Base-by-base conservation (phyloP, 23 tunicate species). In the Phallusia fumigata region DNA sequence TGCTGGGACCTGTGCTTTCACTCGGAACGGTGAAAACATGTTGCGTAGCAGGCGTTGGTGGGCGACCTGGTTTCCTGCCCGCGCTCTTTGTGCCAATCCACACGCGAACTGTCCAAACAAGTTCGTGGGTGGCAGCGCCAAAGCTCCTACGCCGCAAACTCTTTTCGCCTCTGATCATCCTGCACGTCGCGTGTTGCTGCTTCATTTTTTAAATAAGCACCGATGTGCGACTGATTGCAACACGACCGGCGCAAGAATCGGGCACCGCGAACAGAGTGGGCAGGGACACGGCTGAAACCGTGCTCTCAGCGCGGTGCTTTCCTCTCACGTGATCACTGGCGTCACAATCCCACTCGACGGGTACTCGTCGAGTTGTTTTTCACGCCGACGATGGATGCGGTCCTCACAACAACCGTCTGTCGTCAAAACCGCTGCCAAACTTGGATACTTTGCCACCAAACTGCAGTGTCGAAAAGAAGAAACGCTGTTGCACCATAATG, bases 51-150 rank as follows among this genome's bases (percentile, higher is more conserved):
- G 28, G 69, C 69, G 26, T 13, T 24, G 69, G 69, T 58, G 69
- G 69, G 69, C 69, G 69, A 21, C 69, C 69, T 24, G 69, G 69
- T 58, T 58, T 58, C 69, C 69, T 58, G 69, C 69, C 28, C 28
- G 26, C 28, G 69, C 69, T 6, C 13, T 24, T 16, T 24, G 69
- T 24, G 26, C 69, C 69, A 58, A 58, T 58, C 69, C 69, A 58
- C 69, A 58, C 69, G 28, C 69, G 69, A 58, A 58, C 26, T 24
- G 69, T 58, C 28, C 28, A 24, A 24, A 58, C 69, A 58, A 6
- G 69, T 16, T 40, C 28, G 69, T 58, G 28, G 69, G 69, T 58
- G 69, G 69, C 47, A 40, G 47, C 47, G 10, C 47, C 47, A 40
- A 40, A 22, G 28, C 69, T 58, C 69, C 69, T 24, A 58, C 69